A percentile compares a stretch with the other conserved stretches of the same genome.
phyloP scores from a whole-genome alignment of 2,888 invertebrate genomes.

The Machimus atricapillus region DNA sequence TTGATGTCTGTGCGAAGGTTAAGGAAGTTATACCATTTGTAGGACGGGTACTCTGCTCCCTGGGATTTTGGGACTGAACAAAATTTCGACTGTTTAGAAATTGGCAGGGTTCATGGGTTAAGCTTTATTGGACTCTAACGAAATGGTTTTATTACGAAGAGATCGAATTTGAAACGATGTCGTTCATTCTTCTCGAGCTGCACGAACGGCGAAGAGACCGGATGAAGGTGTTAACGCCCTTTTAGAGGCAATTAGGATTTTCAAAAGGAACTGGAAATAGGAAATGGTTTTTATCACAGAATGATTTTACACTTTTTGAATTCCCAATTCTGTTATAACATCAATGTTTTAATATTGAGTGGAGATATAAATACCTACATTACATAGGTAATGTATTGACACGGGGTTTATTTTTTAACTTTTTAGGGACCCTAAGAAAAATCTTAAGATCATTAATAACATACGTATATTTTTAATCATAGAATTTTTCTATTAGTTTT shows the following conservation, averaged over 20 bases:
- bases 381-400: too few species aligned
- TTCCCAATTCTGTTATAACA: too few species aligned
- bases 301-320: neutral
- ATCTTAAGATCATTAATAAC: too few species aligned
- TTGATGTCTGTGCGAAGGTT: neutral
- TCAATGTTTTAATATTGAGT: too few species aligned
- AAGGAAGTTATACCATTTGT: constrained; percentile 27
- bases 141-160: neutral
- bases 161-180: neutral
- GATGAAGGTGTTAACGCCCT: neutral
- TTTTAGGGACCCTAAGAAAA: too few species aligned
- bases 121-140: neutral
- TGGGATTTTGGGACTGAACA: neutral
- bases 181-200: neutral
- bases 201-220: neutral
- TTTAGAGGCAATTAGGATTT: neutral
- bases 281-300: neutral
- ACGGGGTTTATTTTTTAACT: too few species aligned
- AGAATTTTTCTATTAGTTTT: too few species aligned
- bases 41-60: neutral
- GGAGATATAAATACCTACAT: too few species aligned
- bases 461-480: too few species aligned
- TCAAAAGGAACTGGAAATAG: neutral
- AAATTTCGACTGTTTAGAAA: neutral
- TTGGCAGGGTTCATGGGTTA: neutral